Conservation (phyloP, 2,113 vertebrate species). For the Muntiacus reevesi region DNA sequence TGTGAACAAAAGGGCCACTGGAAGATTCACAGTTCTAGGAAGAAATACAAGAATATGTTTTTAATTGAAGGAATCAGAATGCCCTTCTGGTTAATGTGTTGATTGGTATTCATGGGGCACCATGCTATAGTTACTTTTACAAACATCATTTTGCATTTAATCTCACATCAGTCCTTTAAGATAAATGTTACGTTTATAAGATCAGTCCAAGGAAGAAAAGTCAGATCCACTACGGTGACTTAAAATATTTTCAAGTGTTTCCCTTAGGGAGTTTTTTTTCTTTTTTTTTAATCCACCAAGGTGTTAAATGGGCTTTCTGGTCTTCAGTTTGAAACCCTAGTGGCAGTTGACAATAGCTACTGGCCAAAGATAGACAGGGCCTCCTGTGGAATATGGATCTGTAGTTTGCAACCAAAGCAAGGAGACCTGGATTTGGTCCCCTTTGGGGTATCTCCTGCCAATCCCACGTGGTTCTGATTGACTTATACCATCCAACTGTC, state of each 20-base stretch:
- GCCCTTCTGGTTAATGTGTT: not conserved
- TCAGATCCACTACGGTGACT: not conserved
- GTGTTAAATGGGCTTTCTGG: not conserved
- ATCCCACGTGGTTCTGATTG: not conserved
- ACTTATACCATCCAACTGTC: slow-evolving; percentile 22
- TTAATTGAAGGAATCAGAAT: not conserved
- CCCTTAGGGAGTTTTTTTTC: not conserved
- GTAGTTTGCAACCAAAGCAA: not conserved
- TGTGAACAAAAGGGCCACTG: not conserved
- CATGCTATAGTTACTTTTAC: not conserved
- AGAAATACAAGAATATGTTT: not conserved
- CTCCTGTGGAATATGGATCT: not conserved
- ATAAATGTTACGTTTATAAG: not conserved
- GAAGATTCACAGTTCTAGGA: not conserved
- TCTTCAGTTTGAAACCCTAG: not conserved
- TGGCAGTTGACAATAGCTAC: not conserved
- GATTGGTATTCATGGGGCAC: not conserved
- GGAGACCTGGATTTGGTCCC: not conserved
- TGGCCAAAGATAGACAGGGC: not conserved
- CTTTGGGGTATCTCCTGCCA: not conserved
- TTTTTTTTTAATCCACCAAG: not conserved
- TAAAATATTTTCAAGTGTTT: not conserved
- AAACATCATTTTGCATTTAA: not conserved
- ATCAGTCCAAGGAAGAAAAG: not conserved
- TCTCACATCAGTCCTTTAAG: not conserved